Base-by-base conservation (phyloP, 2,113 vertebrate species). In the Pollachius pollachius region DNA sequence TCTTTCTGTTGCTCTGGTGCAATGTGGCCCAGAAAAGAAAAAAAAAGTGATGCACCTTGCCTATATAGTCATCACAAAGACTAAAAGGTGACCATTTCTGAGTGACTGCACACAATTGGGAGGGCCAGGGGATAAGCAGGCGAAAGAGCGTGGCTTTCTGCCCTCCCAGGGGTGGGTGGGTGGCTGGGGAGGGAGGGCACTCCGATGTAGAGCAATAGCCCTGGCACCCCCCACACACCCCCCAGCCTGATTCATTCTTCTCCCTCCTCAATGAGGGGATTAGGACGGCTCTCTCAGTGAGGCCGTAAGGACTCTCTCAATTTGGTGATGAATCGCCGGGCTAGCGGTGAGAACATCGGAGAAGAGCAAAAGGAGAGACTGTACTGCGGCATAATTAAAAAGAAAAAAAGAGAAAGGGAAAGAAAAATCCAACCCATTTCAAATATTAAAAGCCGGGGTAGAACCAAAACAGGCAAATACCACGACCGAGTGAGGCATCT, bases 261-360 rank as follows among this genome's bases (percentile, higher is more conserved):
- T 88, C 70, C 63, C 71, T 78, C 84, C 84, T 93, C 89, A 93
- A 92, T 91, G 89, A 92, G 76, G 78, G 92, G 92, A 93, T 93
- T 93, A 93, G 78, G 85, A 70, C 82, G 83, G 87, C 78, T 87
- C 87, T 87, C 85, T 88, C 78, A 82, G 77, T 71, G 80, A 52
- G 17, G 72, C 81, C 81, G 86, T 74, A 86, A 85, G 87, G 68
- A 77, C 86, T 85, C 85, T 85, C 84, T 87, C 74, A n/a, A 80
- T 84, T 83, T 85, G 23, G 27, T 9, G 79, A 75, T 76, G 81
- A 83, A 80, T 82, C 65, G 74, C 69, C 7, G 84, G 76, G 75
- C 41, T 76, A 80, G 81, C 78, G 69, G 72, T 85, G 79, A 84
- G 78, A 87, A 88, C 65, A 56, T 58, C 54, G 70, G 70, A 83